Percentiles rank a stretch among this genome's conserved stretches.
Evolutionary conservation across 2,888 invertebrate genomes (phyloP).

Genomic region (Polydrusus pterygomalis): DNA sequence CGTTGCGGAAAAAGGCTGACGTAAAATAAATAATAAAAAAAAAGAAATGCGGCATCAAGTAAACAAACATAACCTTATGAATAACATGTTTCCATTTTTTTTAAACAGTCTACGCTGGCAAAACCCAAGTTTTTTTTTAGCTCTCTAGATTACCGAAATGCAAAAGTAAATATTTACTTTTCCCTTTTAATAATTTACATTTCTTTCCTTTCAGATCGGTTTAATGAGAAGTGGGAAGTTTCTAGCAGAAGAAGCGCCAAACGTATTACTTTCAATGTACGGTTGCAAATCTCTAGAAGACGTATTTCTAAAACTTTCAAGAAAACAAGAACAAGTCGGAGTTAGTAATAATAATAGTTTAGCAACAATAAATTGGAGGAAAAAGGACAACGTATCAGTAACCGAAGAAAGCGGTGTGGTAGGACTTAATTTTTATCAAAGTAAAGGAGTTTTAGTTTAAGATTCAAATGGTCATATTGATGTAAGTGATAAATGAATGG

Average conservation of each 20-base stretch:
- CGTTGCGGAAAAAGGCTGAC: too few species aligned
- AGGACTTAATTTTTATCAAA: slow-evolving; percentile 92
- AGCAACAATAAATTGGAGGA: slow-evolving; percentile 87
- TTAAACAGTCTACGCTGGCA: too few species aligned
- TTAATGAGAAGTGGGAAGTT: slow-evolving; percentile 94
- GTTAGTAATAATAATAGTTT: slow-evolving; percentile 80
- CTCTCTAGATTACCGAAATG: too few species aligned
- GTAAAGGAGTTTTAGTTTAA: slow-evolving; percentile 89
- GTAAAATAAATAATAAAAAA: too few species aligned
- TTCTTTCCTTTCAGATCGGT: slow-evolving; percentile 82
- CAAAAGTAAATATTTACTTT: too few species aligned
- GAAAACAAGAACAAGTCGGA: slow-evolving; percentile 81
- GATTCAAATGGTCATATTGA: slow-evolving; percentile 82
- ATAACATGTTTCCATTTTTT: too few species aligned
- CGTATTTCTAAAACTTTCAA: slow-evolving; percentile 92
- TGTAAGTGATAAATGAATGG: too few species aligned
- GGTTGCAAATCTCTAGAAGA: slow-evolving; percentile 90
- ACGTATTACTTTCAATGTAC: slow-evolving; percentile 87
- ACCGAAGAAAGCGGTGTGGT: slow-evolving; percentile 91
- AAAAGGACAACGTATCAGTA: slow-evolving; percentile 87
- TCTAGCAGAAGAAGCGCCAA: slow-evolving; percentile 93
- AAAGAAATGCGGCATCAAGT: too few species aligned
- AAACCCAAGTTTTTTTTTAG: too few species aligned
- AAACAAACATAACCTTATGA: too few species aligned
- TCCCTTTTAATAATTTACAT: too few species aligned